phyloP scores from a whole-genome alignment of 2,113 vertebrate species.

The Vireo altiloquus region DNA sequence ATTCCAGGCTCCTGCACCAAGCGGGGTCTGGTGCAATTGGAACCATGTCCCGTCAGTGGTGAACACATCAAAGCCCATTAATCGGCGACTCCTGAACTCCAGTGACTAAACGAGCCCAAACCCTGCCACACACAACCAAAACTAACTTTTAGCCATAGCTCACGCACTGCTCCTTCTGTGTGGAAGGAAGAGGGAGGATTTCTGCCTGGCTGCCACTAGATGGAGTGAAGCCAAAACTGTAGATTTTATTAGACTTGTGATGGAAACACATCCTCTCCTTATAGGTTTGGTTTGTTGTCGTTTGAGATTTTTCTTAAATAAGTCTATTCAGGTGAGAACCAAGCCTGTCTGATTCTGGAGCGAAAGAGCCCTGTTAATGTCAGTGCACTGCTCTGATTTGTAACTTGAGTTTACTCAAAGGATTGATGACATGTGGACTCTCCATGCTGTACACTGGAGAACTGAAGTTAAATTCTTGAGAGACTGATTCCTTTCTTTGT shows the following conservation, averaged over 20 bases:
- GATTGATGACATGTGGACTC: background rate
- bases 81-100: background rate
- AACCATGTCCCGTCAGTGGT: background rate
- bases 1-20: background rate
- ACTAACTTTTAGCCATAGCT: background rate
- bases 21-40: background rate
- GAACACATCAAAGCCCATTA: background rate
- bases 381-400: background rate
- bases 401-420: background rate
- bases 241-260: background rate
- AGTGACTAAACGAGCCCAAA: background rate
- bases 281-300: background rate
- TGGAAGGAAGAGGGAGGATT: background rate
- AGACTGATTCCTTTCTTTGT: background rate
- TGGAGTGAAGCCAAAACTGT: conserved; percentile 59
- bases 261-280: background rate
- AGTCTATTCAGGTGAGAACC: background rate
- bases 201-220: conserved; percentile 52
- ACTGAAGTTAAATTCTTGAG: background rate
- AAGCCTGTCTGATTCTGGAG: background rate
- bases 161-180: fast-evolving
- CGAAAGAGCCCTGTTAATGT: background rate
- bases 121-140: background rate
- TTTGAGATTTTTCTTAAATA: background rate
- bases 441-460: background rate